Conservation (phyloP, 2,888 invertebrate genomes). For the Cephus nigrinus region DNA sequence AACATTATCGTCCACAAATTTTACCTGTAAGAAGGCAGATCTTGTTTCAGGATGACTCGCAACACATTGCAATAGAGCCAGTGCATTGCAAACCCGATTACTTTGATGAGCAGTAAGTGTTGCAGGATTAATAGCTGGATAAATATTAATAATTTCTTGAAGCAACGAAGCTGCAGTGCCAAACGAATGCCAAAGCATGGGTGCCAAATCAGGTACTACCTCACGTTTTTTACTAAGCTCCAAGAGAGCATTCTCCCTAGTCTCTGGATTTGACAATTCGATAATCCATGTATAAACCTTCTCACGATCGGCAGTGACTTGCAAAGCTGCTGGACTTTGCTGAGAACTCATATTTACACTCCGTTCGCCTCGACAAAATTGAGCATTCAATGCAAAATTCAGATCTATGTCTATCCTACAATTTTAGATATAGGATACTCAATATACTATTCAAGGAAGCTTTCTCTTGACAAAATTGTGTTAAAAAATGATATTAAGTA, state of each 20-base stretch:
- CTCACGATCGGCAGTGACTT: conserved; percentile 83
- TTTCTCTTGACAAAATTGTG: neutral
- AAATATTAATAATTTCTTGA: conserved; percentile 98
- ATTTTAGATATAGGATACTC: no score
- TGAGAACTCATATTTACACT: conserved; percentile 76
- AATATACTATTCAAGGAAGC: no score
- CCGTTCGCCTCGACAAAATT: neutral
- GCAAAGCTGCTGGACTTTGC: conserved; percentile 80
- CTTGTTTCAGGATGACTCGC: conserved; percentile 99
- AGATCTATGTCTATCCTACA: no score
- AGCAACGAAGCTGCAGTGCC: conserved; percentile 96
- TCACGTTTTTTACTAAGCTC: conserved; percentile 92
- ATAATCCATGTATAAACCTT: conserved; percentile 93
- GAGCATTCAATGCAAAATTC: no score
- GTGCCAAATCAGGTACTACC: conserved; percentile 95
- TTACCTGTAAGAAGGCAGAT: conserved; percentile 85
- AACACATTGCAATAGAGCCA: conserved; percentile 97
- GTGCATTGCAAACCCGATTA: conserved; percentile 98
- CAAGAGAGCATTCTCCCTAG: conserved; percentile 94
- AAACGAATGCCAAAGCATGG: conserved; percentile 99
- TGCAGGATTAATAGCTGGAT: conserved; percentile 98
- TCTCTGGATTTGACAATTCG: conserved; percentile 92
- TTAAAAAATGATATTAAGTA: neutral
- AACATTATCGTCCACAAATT: neutral
- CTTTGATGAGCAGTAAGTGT: conserved; percentile 98